Evolutionary conservation across 2,797 vertebrate species (phyloP).

Genomic region (Aphelocoma californica): DNA sequence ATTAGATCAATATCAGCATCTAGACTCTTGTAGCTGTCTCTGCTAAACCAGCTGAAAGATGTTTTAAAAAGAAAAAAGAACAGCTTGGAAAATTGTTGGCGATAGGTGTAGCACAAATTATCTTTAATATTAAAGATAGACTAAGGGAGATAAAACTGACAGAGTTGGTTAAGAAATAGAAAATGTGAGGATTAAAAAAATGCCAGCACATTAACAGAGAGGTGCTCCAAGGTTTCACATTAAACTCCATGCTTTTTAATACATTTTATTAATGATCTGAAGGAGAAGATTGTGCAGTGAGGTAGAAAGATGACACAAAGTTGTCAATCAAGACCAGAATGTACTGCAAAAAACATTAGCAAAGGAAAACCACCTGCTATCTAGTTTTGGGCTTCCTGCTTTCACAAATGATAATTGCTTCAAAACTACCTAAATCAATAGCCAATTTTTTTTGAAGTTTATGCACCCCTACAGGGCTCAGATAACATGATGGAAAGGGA

Average conservation of each 20-base stretch:
- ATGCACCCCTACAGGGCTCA: background rate
- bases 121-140: background rate
- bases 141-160: background rate
- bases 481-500: background rate
- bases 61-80: background rate
- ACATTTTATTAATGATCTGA: background rate
- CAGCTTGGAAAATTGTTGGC: background rate
- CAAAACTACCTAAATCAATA: background rate
- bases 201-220: background rate
- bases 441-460: background rate
- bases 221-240: background rate
- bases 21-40: background rate
- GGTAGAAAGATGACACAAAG: background rate
- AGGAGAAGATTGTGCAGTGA: background rate
- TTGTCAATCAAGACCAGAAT: background rate
- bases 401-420: background rate
- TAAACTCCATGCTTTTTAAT: background rate
- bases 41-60: background rate
- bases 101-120: background rate
- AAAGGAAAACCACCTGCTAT: background rate
- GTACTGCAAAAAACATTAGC: background rate
- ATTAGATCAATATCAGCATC: conserved; percentile 32
- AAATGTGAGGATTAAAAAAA: background rate
- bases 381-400: background rate
- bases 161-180: background rate